Conservation (phyloP, 2,797 vertebrate species). For the Pogoniulus pusillus region DNA sequence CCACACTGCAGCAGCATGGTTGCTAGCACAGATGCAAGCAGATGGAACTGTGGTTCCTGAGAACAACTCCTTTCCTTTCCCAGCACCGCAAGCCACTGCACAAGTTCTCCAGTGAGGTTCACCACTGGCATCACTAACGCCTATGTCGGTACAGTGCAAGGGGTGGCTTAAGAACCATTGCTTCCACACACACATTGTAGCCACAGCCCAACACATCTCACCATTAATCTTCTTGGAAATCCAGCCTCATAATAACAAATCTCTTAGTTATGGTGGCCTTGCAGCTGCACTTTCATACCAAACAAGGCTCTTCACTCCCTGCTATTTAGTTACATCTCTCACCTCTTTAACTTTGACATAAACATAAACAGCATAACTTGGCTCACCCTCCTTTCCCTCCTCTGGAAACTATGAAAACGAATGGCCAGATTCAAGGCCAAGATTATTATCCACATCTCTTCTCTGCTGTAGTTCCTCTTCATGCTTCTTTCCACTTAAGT, state of each 20-base stretch:
- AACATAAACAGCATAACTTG: not conserved
- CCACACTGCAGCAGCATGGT: not conserved
- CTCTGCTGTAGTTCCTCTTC: not conserved
- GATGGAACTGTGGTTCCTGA: not conserved
- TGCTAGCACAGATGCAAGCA: not conserved
- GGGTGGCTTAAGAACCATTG: not conserved
- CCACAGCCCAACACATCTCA: not conserved
- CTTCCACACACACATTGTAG: not conserved
- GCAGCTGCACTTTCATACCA: accelerated
- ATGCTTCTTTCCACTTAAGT: not conserved
- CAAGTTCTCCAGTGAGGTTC: not conserved
- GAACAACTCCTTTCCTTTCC: not conserved
- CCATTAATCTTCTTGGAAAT: not conserved
- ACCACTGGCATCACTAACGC: accelerated
- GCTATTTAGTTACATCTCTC: not conserved
- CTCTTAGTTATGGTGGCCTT: not conserved
- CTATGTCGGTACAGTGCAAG: not conserved
- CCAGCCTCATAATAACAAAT: not conserved
- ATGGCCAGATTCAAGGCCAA: not conserved
- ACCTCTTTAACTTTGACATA: not conserved
- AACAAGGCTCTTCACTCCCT: not conserved
- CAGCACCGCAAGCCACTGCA: not conserved
- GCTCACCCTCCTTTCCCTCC: not conserved
- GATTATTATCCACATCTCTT: not conserved
- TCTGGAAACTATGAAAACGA: not conserved